Percentiles rank a stretch among this genome's conserved stretches.
Conservation (phyloP, 2,797 vertebrate species). For the Gadopsis bispinosus region DNA sequence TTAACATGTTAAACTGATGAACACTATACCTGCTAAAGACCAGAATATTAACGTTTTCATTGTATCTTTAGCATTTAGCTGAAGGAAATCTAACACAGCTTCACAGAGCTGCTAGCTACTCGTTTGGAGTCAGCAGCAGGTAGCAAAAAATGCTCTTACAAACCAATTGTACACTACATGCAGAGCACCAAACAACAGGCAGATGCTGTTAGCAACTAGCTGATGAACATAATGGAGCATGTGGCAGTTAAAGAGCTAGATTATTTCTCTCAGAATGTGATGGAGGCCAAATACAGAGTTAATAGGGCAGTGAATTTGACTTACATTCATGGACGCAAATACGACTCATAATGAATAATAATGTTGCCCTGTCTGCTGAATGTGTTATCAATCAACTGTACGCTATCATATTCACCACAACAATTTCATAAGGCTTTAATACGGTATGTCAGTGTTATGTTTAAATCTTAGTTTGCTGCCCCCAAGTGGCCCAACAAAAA, state of each 20-base stretch:
- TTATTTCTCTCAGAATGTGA: not conserved
- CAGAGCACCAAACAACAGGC: not conserved
- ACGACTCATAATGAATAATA: not conserved
- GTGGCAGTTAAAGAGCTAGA: not conserved
- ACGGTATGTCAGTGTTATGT: not conserved
- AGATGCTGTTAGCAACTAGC: not conserved
- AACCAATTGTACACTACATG: not conserved
- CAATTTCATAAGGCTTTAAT: not conserved
- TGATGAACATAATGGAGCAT: not conserved
- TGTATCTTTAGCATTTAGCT: slow-evolving; percentile 1
- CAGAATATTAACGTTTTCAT: not conserved
- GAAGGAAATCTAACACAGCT: not conserved
- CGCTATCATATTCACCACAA: not conserved
- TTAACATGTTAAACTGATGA: not conserved
- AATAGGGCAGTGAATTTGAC: not conserved
- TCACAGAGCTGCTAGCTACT: not conserved
- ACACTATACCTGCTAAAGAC: not conserved
- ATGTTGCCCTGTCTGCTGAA: not conserved
- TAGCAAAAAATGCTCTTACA: not conserved
- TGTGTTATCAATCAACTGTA: not conserved
- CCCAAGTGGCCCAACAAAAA: too few relatives aligned
- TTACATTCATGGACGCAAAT: not conserved
- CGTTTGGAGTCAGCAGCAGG: not conserved
- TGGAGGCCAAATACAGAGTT: not conserved
- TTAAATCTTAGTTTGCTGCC: not conserved